Evolutionary conservation across 2,797 vertebrate species (phyloP), one percentile per base, ranked within the genome.

Genomic region (Sternotherus odoratus): DNA sequence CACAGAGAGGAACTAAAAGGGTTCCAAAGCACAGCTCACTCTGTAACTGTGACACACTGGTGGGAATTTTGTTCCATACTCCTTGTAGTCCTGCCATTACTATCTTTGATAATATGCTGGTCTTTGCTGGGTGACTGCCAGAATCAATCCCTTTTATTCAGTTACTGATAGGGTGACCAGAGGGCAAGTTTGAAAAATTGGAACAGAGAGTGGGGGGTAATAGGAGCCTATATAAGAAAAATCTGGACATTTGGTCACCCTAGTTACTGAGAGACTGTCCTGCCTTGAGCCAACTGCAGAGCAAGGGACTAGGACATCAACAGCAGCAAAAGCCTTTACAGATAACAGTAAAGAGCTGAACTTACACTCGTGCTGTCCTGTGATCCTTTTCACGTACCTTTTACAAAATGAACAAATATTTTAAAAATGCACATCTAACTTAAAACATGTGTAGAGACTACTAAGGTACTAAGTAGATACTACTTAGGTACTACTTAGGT

Each of bases 91-190:
- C 94, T 95, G 81, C 57, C 77, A 88, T 81, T 77, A 92, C 36
- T 57, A 95, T 51, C 82, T 92, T 82, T 85, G 78, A 94, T 49
- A 93, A 69, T 92, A 87, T 83, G 51, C 16, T 33, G 81, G 50
- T 82, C 77, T 74, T 86, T 81, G 0, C 43, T 39, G 88, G 88
- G 83, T 39, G 23, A 88, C 79, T 82, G 30, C 49, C 46, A 80
- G 89, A 97, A 97, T 95, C 94, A 93, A 94, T 97, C 69, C 10
- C 12, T 57, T 84, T 77, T 92, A 96, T 96, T 92, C 91, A 95
- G 80, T 66, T 50, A 54, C 69, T 89, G 63, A 43, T 43, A 43
- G 43, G 43, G 43, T 43, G 43, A 43, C 43, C 43, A 43, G 43
- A 43, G 43, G 43, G 43, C 43, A 43, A 43, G 43, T 43, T 5